Percentiles rank a stretch among this genome's conserved stretches.
These are phyloP conservation scores for Calliopsis andreniformis DNA, from an alignment of 1,140 invertebrate species.

Conservation along the genomic window DNA sequence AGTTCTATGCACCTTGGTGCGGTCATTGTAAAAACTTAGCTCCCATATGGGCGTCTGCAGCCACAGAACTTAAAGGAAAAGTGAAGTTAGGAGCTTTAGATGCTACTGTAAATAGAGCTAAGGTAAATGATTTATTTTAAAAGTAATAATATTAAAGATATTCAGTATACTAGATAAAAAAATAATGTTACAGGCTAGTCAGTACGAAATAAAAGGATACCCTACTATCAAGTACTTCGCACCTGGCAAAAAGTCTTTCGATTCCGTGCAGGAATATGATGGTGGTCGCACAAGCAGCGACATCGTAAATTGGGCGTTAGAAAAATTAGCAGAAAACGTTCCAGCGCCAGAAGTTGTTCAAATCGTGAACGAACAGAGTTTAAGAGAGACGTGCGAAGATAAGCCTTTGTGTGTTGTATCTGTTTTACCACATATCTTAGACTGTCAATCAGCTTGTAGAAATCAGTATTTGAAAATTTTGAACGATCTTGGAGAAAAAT, in stretches of 20 bases:
- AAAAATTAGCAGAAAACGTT: conserved; percentile 93
- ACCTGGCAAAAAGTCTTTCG: conserved; percentile 88
- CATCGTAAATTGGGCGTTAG: conserved; percentile 95
- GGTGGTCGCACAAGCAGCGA: conserved; percentile 95
- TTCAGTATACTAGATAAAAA: conserved; percentile 5
- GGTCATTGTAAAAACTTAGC: conserved; percentile 98
- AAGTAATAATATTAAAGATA: neutral
- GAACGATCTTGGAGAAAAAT: conserved; percentile 92
- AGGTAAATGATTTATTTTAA: conserved; percentile 75
- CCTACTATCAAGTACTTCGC: conserved; percentile 98
- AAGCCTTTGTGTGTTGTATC: conserved; percentile 96
- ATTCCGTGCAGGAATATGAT: conserved; percentile 89
- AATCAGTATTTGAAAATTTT: conserved; percentile 93
- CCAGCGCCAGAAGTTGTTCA: conserved; percentile 93
- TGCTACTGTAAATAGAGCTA: conserved; percentile 94
- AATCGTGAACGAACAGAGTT: conserved; percentile 83
- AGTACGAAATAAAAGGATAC: conserved; percentile 94
- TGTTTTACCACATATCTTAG: conserved; percentile 97
- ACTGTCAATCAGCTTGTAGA: conserved; percentile 97
- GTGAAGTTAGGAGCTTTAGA: conserved; percentile 98
- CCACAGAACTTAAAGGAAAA: conserved; percentile 96
- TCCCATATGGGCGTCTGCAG: conserved; percentile 97
- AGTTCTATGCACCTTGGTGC: conserved; percentile 99
- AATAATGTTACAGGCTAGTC: conserved; percentile 80
- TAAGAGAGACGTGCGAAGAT: conserved; percentile 90